These are phyloP conservation scores for Gasterosteus aculeatus DNA, from an alignment of 2,113 vertebrate species.

Conservation along the genomic window DNA sequence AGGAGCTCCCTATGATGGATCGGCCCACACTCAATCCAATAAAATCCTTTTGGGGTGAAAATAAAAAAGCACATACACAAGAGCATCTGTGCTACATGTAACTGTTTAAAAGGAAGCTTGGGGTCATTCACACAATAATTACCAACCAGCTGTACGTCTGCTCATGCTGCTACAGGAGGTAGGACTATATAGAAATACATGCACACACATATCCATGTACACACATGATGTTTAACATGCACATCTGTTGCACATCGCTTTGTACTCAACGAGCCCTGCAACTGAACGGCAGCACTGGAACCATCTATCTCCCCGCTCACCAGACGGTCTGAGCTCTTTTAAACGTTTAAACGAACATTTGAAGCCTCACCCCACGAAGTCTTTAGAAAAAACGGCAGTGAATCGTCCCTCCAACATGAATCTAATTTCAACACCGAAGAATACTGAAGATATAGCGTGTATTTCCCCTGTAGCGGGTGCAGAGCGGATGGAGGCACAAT, in stretches of 20 bases:
- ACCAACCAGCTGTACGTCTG: neutral
- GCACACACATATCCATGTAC: no score
- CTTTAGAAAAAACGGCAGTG: neutral
- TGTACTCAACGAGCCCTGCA: neutral
- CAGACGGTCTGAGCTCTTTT: constrained; percentile 39
- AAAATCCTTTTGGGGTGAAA: neutral
- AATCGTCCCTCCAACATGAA: neutral
- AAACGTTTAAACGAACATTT: neutral
- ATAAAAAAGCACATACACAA: neutral
- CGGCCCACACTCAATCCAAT: neutral
- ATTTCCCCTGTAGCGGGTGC: neutral
- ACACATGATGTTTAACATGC: neutral
- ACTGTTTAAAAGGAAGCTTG: neutral
- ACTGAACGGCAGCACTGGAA: neutral
- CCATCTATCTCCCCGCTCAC: neutral
- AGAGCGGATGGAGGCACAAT: neutral
- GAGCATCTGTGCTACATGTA: neutral
- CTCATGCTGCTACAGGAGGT: neutral
- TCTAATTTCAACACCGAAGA: neutral
- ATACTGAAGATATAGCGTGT: neutral
- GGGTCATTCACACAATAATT: neutral
- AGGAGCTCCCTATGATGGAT: neutral
- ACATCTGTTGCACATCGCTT: neutral
- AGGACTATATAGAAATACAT: no score
- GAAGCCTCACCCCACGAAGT: neutral